Evolutionary conservation across 2,888 invertebrate genomes (phyloP).

Genomic region (Cenopis cana): DNA sequence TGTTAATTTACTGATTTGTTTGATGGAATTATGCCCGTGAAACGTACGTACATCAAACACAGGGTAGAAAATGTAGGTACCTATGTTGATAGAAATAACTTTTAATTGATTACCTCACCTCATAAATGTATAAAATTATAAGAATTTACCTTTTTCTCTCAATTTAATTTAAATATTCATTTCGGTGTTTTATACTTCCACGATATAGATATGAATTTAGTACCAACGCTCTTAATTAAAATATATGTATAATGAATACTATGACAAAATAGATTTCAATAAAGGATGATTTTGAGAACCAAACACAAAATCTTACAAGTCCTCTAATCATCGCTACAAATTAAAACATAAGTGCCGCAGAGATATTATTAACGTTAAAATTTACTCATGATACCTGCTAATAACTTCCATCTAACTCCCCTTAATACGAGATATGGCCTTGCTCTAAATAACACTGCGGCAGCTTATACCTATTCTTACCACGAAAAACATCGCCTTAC

Average conservation of each 20-base stretch:
- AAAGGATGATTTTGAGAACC: background rate
- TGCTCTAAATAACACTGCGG: constrained; percentile 2
- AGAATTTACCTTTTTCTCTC: background rate
- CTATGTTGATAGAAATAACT: background rate
- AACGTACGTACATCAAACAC: background rate
- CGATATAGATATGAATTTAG: background rate
- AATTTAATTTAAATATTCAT: background rate
- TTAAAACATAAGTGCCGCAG: background rate
- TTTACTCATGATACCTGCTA: background rate
- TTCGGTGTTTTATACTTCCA: background rate
- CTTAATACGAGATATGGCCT: background rate
- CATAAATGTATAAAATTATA: background rate
- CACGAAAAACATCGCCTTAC: constrained; percentile 59
- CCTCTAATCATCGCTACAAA: background rate
- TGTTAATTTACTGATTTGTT: constrained; percentile 44
- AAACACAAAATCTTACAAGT: no score
- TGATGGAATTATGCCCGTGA: background rate
- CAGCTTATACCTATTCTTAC: constrained; percentile 5
- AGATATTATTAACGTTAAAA: background rate
- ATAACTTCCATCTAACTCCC: background rate
- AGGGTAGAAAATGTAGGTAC: background rate
- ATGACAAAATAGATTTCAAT: background rate
- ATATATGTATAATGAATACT: background rate
- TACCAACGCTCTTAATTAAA: background rate
- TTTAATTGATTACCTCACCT: background rate